Percentiles rank a stretch among this genome's conserved stretches.
phyloP scores from a whole-genome alignment of 2,113 vertebrate species.

The Mola mola region DNA sequence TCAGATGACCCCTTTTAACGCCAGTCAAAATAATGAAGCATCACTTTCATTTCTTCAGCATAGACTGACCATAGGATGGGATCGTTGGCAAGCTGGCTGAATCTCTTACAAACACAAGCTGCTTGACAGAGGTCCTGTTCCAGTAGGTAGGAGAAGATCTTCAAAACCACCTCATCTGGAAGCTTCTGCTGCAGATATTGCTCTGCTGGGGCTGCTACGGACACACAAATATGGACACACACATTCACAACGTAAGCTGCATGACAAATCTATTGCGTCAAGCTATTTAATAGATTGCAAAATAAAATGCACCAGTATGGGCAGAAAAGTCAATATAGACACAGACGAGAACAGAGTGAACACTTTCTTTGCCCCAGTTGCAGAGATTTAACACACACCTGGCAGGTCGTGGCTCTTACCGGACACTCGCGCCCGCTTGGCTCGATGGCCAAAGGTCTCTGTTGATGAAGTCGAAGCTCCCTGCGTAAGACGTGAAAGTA shows the following conservation, averaged over 20 bases:
- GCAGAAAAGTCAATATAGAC: background rate
- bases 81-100: conserved; percentile 98
- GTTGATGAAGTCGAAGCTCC: conserved; percentile 97
- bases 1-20: background rate
- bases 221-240: conserved; percentile 26
- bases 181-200: conserved; percentile 99
- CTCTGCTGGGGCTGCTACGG: conserved; percentile 94
- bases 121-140: conserved; percentile 99
- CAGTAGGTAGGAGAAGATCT: conserved; percentile 98
- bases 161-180: conserved; percentile 98
- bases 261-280: conserved; percentile 4
- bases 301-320: conserved; percentile 10
- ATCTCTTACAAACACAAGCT: conserved; percentile 98
- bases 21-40: background rate
- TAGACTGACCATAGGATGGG: conserved; percentile 96
- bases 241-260: background rate
- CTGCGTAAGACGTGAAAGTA: conserved; percentile 69
- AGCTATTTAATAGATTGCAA: conserved; percentile 25
- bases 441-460: conserved; percentile 96
- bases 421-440: conserved; percentile 97
- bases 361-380: conserved; percentile 34
- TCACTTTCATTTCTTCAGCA: background rate
- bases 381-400: conserved; percentile 80
- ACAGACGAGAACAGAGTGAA: background rate
- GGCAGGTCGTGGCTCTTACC: conserved; percentile 97